Base-by-base conservation (phyloP, 2,888 invertebrate genomes). In the Torymus texanus region DNA sequence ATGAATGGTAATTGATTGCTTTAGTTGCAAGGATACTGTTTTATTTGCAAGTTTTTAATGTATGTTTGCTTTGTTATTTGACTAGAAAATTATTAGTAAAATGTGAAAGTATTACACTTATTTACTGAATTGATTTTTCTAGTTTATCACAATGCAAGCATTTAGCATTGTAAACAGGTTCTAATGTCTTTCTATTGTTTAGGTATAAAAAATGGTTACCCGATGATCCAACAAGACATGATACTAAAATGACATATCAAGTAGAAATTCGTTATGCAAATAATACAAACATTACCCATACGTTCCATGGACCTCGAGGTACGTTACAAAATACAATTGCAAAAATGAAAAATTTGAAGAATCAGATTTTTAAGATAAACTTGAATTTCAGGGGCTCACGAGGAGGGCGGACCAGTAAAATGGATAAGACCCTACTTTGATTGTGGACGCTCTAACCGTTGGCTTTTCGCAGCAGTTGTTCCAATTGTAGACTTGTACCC, bases 401-500 rank as follows among this genome's bases (percentile, higher is more conserved):
- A 97, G 92, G 93, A 92, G 85, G 96, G 96, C 1, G 97, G 98
- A 1, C 98, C 98, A 14, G 96, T 99, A 0, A 95, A 96, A 89
- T 98, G 97, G 95, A 97, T 97, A 0, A 92, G 95, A 78, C 98
- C 98, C 0, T 99, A 98, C 89, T 99, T 97, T 89, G 98, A 99
- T 91, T 99, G 98, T 89, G 97, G 96, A 5, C 92, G 98, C 82
- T 95, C 98, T 0, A 98, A 98, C 91, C 96, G 97, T 88, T 99
- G 99, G 99, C 92, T 98, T 55, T 95, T 98, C 11, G 96, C 95
- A 29, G 98, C 98, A 0, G 96, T 97, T 1, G 96, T 97, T 24
- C 98, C 98, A 0, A 95, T 99, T 58, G 97, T 97, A 3, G 99
- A 99, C 88, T 97, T 98, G 84, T 98, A 96, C 91, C 98, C 98